Evolutionary conservation across 2,888 invertebrate genomes (phyloP), one percentile per base, ranked within the genome.

Genomic region (Metellina segmentata): DNA sequence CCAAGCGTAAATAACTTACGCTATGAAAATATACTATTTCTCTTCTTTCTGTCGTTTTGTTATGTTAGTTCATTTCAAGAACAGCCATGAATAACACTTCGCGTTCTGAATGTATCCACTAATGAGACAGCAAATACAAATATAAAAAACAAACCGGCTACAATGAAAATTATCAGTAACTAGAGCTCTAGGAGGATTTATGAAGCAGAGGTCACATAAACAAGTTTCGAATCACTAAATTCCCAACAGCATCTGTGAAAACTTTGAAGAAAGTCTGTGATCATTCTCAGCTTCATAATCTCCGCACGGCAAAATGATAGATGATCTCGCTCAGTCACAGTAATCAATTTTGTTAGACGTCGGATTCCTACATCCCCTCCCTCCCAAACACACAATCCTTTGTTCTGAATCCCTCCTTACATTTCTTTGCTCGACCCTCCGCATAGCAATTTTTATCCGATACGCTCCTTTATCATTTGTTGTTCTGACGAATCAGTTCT

Each of bases 241-340:
- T 34, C 74, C 77, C 51, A 8, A 6, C 51, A 49, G 16, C 20
- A 77, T 77, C n/a, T 48, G 48, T 6, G 69, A 49, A 51, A 53
- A 72, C 49, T 79, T 69, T 49, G 7, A 88, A 72, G 61, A 81
- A 52, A 11, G 61, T 11, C 71, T 9, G 19, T 75, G 75, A 85
- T 85, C 74, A 85, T 88, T 88, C 79, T 81, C 74, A 51, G 88
- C 79, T 88, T 81, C 74, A 74, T 88, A 81, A 74, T 53, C 74
- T 74, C 20, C 74, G 48, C 81, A 74, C 81, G 74, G 48, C 52
- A 49, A 87, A 71, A 88, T 88, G 88, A 88, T 88, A 81, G 74
- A 88, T 88, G 81, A 52, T 79, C 71, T 72, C 51, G 34, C 78
- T 34, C 13, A 53, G 88, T 20, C 74, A 7, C 19, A 6, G 53